Evolutionary conservation across 1,140 invertebrate species (phyloP).

Genomic region (Drosophila rufa): DNA sequence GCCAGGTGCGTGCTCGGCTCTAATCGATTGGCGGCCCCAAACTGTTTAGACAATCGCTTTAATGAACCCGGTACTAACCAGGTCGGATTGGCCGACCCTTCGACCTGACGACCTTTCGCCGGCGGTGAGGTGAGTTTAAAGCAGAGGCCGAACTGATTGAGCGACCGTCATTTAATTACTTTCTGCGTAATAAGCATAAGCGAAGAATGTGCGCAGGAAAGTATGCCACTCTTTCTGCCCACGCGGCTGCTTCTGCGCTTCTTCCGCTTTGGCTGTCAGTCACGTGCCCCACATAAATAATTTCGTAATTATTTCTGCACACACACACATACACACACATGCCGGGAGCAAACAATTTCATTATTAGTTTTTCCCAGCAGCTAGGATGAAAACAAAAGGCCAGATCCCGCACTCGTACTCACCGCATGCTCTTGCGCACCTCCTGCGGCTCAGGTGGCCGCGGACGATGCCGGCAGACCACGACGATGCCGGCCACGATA

Average conservation of each 20-base stretch:
- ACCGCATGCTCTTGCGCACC: constrained; percentile 85
- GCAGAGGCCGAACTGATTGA: constrained; percentile 40
- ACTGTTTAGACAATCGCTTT: constrained; percentile 41
- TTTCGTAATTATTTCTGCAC: constrained; percentile 76
- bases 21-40: constrained; percentile 51
- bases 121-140: constrained; percentile 33
- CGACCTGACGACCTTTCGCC: not conserved
- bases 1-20: constrained; percentile 67
- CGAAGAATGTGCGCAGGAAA: constrained; percentile 48
- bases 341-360: constrained; percentile 65
- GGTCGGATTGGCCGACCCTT: not conserved
- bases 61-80: constrained; percentile 45
- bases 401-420: constrained; percentile 38
- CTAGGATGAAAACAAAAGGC: constrained; percentile 14
- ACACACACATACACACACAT: constrained; percentile 29
- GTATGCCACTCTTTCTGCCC: constrained; percentile 40
- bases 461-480: constrained; percentile 83
- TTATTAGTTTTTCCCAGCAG: constrained; percentile 68
- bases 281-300: constrained; percentile 78
- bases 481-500: constrained; percentile 84
- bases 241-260: constrained; percentile 10
- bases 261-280: constrained; percentile 35
- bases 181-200: constrained; percentile 43
- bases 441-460: constrained; percentile 85
- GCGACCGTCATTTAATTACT: constrained; percentile 59